A percentile compares a stretch with the other conserved stretches of the same genome.
Conservation (phyloP, 1,140 invertebrate genomes). For the Anagrus nilaparvatae region DNA sequence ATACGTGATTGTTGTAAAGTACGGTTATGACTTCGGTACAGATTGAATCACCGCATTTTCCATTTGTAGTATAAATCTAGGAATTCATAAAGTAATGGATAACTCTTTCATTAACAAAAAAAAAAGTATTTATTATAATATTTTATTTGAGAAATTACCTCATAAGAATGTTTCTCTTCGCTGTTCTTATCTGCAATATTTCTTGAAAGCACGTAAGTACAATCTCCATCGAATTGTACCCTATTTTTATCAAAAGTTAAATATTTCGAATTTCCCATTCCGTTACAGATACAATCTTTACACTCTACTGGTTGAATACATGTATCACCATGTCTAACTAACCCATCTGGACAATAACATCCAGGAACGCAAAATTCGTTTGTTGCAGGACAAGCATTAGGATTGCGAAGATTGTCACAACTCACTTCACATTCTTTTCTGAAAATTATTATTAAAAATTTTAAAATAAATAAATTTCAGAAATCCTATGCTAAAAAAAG, state of each 20-base stretch:
- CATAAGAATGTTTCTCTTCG: constrained; percentile 48
- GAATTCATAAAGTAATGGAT: constrained; percentile 2
- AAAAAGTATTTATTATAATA: constrained; percentile 5
- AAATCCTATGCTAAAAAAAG: constrained; percentile 19
- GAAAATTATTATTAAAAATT: constrained; percentile 1
- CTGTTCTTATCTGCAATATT: constrained; percentile 39
- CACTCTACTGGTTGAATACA: constrained; percentile 64
- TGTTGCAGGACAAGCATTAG: constrained; percentile 49
- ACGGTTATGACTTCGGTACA: constrained; percentile 56
- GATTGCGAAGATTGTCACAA: constrained; percentile 52
- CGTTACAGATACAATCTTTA: constrained; percentile 65
- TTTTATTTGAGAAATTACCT: constrained; percentile 34
- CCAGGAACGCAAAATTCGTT: constrained; percentile 64
- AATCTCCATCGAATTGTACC: constrained; percentile 64
- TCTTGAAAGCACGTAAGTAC: constrained; percentile 64
- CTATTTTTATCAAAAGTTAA: constrained; percentile 63
- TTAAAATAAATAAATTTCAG: not conserved
- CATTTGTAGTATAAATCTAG: constrained; percentile 52
- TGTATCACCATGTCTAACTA: constrained; percentile 54
- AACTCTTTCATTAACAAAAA: not conserved
- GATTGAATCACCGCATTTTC: constrained; percentile 43
- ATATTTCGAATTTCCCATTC: constrained; percentile 59
- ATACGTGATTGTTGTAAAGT: constrained; percentile 51
- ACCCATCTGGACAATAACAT: constrained; percentile 73
- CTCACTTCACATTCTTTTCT: constrained; percentile 55